Conservation (phyloP, 2,113 vertebrate genomes). For the Bujurquina vittata region DNA sequence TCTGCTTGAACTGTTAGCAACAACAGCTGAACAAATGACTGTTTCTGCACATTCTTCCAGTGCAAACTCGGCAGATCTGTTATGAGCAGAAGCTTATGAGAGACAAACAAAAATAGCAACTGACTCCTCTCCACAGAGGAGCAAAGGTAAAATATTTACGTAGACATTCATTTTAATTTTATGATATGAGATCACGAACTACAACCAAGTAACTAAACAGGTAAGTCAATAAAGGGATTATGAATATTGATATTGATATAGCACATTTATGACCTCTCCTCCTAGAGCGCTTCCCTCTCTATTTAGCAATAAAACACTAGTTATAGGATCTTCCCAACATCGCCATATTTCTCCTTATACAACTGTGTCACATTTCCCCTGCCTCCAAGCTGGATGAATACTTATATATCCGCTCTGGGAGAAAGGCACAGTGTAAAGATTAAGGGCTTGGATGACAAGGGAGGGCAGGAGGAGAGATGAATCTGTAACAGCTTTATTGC, state of each 20-base stretch:
- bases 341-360: slow-evolving; percentile 74
- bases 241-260: slow-evolving; percentile 65
- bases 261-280: slow-evolving; percentile 63
- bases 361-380: slow-evolving; percentile 67
- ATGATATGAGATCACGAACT: slow-evolving; percentile 48
- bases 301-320: slow-evolving; percentile 66
- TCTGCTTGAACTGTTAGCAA: slow-evolving; percentile 45
- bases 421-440: slow-evolving; percentile 67
- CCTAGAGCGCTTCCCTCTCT: slow-evolving; percentile 44
- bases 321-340: slow-evolving; percentile 68
- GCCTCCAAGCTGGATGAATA: slow-evolving; percentile 64
- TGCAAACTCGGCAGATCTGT: slow-evolving; percentile 25
- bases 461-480: slow-evolving; percentile 67
- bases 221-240: slow-evolving; percentile 67
- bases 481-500: slow-evolving; percentile 74
- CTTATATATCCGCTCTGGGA: slow-evolving; percentile 63
- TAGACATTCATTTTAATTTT: slow-evolving; percentile 42
- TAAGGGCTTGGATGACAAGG: slow-evolving; percentile 72
- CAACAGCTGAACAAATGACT: slow-evolving; percentile 55
- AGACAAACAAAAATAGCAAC: slow-evolving; percentile 40
- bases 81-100: background rate
- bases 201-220: slow-evolving; percentile 54
- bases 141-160: slow-evolving; percentile 6
- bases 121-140: slow-evolving; percentile 13
- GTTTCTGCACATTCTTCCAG: background rate